phyloP scores from a whole-genome alignment of 2,113 vertebrate genomes.

The Syngnathus typhle region DNA sequence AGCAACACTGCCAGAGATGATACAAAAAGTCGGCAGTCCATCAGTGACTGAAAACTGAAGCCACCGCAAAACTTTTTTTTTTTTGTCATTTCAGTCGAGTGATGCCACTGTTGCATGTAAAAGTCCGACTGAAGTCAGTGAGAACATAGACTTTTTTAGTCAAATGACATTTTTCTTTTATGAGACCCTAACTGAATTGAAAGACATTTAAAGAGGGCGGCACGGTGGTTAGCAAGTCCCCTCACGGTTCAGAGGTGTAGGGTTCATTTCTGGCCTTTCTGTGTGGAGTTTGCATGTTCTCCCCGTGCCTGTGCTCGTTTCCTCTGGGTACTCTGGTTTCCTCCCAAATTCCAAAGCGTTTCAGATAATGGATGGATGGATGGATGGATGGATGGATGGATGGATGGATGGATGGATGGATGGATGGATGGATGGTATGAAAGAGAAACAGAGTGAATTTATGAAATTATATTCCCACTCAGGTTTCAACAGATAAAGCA shows the following conservation, averaged over 20 bases:
- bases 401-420: too few relatives aligned
- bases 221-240: too few relatives aligned
- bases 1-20: conserved; percentile 1
- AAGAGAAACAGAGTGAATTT: background rate
- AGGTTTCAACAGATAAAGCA: background rate
- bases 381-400: background rate
- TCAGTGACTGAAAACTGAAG: background rate
- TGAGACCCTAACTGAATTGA: background rate
- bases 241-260: too few relatives aligned
- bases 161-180: background rate
- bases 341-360: too few relatives aligned
- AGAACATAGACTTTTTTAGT: background rate
- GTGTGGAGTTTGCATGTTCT: too few relatives aligned
- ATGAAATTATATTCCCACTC: background rate
- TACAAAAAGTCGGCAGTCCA: background rate
- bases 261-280: too few relatives aligned
- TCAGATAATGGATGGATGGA: too few relatives aligned
- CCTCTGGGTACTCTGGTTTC: too few relatives aligned
- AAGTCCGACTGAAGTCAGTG: background rate
- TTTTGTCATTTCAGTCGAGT: background rate
- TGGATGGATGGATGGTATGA: background rate
- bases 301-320: too few relatives aligned
- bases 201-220: too few relatives aligned
- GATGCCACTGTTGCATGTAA: background rate
- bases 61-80: background rate